Base-by-base conservation (phyloP, 2,888 invertebrate genomes). In the Cotesia congregata region DNA sequence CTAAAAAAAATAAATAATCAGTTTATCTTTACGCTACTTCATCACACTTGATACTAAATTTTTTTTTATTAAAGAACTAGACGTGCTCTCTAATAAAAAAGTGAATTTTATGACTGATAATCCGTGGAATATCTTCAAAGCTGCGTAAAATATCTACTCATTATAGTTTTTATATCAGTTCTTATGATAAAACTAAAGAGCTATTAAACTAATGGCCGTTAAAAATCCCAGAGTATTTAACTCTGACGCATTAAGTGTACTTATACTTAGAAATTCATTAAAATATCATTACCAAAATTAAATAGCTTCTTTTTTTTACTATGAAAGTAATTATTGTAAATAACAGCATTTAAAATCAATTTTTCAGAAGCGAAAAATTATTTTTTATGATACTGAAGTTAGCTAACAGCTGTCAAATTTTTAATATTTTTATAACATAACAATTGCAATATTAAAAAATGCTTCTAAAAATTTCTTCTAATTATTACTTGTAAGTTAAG, bases 191-290 rank as follows among this genome's bases (percentile, higher is more conserved):
- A 50, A 12, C 9, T 30, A 3, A 30, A 30, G 30, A 50, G 50
- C 50, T 1, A 50, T 50, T 12, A 50, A 50, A 50, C 50, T 50
- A 50, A 50, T 50, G 50, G 12, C 50, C 50, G 12, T 50, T 50
- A 50, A 50, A 50, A 50, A 50, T 50, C 4, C 7, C 12, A 50
- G 9, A 12, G 50, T 50, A 50, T 12, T 50, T 12, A 50, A 12
- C 50, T 50, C 12, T 50, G 50, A 50, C 50, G 50, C 50, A 50
- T 12, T 50, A 4, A 12, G 12, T 0, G 30, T 50, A 12, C 12
- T 50, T 50, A 50, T 50, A 50, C 50, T 50, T 50, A 50, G 50
- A 50, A 50, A 50, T 50, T 50, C 50, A 50, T 50, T 50, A 50
- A 50, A 50, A 50, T 50, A 12, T 50, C 7, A 50, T 50, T 50